Evolutionary conservation across 2,113 vertebrate species (phyloP).

Genomic region (Pontoporia blainvillei): DNA sequence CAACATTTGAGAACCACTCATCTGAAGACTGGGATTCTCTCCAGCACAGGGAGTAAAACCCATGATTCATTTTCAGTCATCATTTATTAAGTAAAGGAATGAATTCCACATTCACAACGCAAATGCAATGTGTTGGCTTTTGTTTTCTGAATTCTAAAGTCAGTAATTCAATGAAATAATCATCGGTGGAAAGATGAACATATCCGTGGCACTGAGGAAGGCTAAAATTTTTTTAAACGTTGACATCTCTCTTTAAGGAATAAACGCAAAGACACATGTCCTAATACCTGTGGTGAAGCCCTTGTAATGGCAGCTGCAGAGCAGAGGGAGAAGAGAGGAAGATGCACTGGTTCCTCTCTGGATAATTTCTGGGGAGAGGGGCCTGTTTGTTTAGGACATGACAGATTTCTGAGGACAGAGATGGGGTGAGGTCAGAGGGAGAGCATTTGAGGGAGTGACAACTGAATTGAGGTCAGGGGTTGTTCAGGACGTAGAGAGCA

Average conservation of each 20-base stretch:
- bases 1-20: background rate
- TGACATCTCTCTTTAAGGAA: background rate
- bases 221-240: background rate
- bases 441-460: background rate
- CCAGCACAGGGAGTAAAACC: background rate
- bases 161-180: background rate
- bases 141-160: background rate
- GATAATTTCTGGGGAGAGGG: background rate
- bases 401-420: background rate
- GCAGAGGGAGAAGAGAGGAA: no score
- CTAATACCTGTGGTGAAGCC: background rate
- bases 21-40: background rate
- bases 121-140: background rate
- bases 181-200: background rate
- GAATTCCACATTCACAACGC: background rate
- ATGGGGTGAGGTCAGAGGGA: accelerated
- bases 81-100: background rate
- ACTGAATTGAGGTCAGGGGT: accelerated
- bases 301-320: background rate
- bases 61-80: background rate
- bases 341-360: background rate
- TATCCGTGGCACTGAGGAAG: background rate
- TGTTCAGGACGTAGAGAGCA: background rate
- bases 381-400: background rate
- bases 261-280: background rate